phyloP scores from a whole-genome alignment of 1,140 invertebrate species.

The Eupristina koningsbergeri region DNA sequence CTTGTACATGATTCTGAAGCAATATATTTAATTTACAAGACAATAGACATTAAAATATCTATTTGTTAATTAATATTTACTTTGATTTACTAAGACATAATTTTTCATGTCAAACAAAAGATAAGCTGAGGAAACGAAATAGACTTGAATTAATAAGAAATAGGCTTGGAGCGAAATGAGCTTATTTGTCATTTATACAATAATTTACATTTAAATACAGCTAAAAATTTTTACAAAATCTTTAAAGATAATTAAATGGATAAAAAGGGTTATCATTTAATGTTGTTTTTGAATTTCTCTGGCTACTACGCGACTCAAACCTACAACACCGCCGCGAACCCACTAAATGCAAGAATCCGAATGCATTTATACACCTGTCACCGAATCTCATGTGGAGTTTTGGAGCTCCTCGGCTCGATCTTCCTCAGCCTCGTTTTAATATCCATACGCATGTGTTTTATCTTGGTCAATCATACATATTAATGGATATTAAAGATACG shows the following conservation, averaged over 20 bases:
- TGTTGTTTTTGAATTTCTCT: too few relatives aligned
- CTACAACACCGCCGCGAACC: too few relatives aligned
- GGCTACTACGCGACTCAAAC: too few relatives aligned
- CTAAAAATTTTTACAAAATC: too few relatives aligned
- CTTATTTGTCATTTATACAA: too few relatives aligned
- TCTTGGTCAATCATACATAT: conserved; percentile 67
- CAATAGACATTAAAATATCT: not conserved
- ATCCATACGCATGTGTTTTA: conserved; percentile 47
- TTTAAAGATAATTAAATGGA: too few relatives aligned
- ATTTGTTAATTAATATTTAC: not conserved
- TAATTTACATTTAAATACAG: too few relatives aligned
- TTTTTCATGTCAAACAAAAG: not conserved
- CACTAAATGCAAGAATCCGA: conserved; percentile 30
- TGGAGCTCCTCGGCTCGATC: not conserved
- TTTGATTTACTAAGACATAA: not conserved
- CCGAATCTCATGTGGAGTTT: not conserved
- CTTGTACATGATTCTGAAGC: not conserved
- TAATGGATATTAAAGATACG: conserved; percentile 60
- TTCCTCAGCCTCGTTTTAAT: not conserved
- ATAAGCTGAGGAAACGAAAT: too few relatives aligned
- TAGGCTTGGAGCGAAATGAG: not conserved
- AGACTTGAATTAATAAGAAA: too few relatives aligned
- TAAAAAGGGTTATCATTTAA: too few relatives aligned
- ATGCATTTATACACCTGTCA: conserved; percentile 55
- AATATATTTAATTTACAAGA: not conserved